phyloP scores from a whole-genome alignment of 2,797 vertebrate genomes.

The Coregonus suidteri region DNA sequence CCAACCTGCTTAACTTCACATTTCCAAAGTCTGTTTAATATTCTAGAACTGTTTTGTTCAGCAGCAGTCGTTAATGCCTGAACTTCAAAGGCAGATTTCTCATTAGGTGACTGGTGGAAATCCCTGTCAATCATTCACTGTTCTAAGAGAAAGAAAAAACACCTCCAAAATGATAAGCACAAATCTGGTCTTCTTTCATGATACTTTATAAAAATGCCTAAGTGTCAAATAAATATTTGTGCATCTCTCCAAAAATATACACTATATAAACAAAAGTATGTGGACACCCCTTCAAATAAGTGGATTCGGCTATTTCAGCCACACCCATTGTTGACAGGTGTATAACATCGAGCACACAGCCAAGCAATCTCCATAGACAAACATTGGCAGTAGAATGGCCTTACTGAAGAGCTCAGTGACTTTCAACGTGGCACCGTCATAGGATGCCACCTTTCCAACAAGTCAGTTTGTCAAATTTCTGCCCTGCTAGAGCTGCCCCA shows the following conservation, averaged over 20 bases:
- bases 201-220: neutral
- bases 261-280: too few relatives aligned
- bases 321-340: too few relatives aligned
- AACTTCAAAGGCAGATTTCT: conserved; percentile 80
- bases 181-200: neutral
- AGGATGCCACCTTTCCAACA: too few relatives aligned
- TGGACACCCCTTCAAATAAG: too few relatives aligned
- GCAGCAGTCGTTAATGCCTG: conserved; percentile 79
- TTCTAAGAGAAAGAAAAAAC: conserved; percentile 29
- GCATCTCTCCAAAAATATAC: neutral
- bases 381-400: too few relatives aligned
- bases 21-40: conserved; percentile 78
- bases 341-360: too few relatives aligned
- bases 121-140: conserved; percentile 72
- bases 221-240: neutral
- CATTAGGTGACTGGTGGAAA: conserved; percentile 70
- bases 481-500: too few relatives aligned
- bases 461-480: too few relatives aligned
- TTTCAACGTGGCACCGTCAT: too few relatives aligned
- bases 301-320: too few relatives aligned
- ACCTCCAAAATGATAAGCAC: conserved; percentile 30
- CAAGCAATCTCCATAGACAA: too few relatives aligned
- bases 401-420: too few relatives aligned
- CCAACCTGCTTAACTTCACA: conserved; percentile 76
- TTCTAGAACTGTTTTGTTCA: conserved; percentile 40